phyloP scores from a whole-genome alignment of 2,888 invertebrate species.

The Glyphotaelius pellucidus region DNA sequence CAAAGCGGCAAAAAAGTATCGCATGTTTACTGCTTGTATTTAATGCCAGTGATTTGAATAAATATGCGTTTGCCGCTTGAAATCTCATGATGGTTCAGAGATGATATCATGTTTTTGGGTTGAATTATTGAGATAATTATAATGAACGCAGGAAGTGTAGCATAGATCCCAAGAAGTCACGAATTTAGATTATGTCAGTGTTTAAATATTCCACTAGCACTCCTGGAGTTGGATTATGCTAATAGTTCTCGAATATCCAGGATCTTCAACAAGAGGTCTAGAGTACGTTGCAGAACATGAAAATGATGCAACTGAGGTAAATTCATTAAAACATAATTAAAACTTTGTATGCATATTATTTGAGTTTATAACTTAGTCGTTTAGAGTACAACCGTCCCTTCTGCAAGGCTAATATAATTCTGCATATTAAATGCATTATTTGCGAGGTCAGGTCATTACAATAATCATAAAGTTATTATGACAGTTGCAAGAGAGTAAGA shows the following conservation, averaged over 20 bases:
- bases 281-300: neutral
- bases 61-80: neutral
- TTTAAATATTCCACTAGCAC: neutral
- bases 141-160: neutral
- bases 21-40: neutral
- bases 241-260: neutral
- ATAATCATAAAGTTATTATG: neutral
- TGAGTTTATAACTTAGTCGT: neutral
- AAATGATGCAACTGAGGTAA: neutral
- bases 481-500: neutral
- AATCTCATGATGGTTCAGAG: neutral
- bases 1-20: neutral
- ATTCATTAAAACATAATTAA: neutral
- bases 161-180: neutral
- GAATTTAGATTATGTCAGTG: neutral
- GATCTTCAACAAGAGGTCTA: neutral
- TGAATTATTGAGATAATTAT: neutral
- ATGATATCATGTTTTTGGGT: neutral
- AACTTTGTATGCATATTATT: neutral
- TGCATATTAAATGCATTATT: neutral
- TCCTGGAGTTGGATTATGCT: neutral
- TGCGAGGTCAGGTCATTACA: neutral
- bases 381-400: neutral
- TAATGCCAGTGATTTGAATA: constrained; percentile 9
- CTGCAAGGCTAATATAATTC: neutral